Base-by-base conservation (phyloP, 1,140 invertebrate genomes). In the Drosophila erecta region DNA sequence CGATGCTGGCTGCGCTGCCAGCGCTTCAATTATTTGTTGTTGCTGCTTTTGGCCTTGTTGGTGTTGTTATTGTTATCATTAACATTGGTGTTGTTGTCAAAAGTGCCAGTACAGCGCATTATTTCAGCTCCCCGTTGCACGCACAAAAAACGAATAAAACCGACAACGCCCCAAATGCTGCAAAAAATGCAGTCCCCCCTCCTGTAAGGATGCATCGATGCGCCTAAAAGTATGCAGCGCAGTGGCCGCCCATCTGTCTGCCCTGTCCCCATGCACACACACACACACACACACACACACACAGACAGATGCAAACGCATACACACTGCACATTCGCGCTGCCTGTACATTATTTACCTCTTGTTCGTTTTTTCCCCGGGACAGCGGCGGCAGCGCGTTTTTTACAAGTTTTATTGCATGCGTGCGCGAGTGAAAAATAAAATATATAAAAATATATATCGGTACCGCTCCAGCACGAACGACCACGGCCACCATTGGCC, bases 391-490 rank as follows among this genome's bases (percentile, higher is more conserved):
- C 46, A 57, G 62, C 44, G 74, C 49, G 79, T 86, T 89, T 89
- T 89, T 90, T 89, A 90, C 70, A 76, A 65, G 85, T 89, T 75
- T 89, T 89, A 90, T 89, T 89, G 85, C 87, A 89, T 89, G 84
- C 84, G 84, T 89, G 84, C 85, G 85, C 86, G 84, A 89, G 80
- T 89, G 84, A 89, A 89, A 89, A 89, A 89, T 89, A 89, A 89
- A 89, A 89, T 89, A 80, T 85, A 89, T 90, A 90, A 89, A 89
- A 89, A 90, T 90, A 90, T 89, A 90, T 90, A 89, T 67, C 85
- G 80, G 79, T 89, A 85, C 79, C 85, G 85, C 84, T 89, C 83
- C 62, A 79, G 79, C 83, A 79, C 69, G 69, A 72, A 72, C 65
- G 72, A 58, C 55, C 41, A 43, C 10, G 41, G 74, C 58, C 77